These are phyloP conservation scores for Galendromus occidentalis DNA, from an alignment of 1,140 invertebrate species.

Conservation along the genomic window DNA sequence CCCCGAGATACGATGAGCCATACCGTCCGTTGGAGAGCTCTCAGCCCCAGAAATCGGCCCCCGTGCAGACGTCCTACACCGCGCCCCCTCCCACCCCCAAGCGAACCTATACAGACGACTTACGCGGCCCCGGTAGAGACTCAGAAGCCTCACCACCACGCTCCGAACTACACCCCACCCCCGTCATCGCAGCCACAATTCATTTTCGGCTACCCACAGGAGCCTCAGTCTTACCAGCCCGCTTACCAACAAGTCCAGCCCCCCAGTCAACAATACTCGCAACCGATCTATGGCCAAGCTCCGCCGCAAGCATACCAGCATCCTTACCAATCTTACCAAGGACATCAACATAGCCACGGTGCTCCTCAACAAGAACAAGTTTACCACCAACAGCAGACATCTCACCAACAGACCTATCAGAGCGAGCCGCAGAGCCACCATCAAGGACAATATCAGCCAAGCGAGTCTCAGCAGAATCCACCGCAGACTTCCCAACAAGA, in stretches of 20 bases:
- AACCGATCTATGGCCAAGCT: conserved; percentile 8
- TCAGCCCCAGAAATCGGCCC: neutral
- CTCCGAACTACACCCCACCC: neutral
- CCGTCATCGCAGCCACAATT: neutral
- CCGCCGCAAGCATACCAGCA: neutral
- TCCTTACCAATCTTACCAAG: neutral
- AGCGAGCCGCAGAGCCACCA: neutral
- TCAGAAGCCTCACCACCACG: neutral
- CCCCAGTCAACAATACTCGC: conserved; percentile 12
- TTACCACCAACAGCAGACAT: conserved; percentile 10
- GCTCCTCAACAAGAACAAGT: neutral
- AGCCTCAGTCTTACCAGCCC: conserved; percentile 5
- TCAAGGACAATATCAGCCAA: conserved; percentile 8
- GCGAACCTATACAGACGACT: neutral
- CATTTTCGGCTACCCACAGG: neutral
- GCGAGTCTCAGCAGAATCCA: neutral
- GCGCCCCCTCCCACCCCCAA: neutral
- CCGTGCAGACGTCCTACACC: neutral
- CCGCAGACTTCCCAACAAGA: neutral
- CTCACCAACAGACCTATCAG: neutral
- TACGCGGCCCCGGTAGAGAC: neutral
- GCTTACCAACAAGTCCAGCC: conserved; percentile 12
- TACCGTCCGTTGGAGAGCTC: neutral
- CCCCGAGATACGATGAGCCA: neutral
- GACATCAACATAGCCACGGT: neutral